Percentiles rank a stretch among this genome's conserved stretches.
These are phyloP conservation scores for Diabrotica virgifera DNA, from an alignment of 1,140 invertebrate species.

Conservation along the genomic window DNA sequence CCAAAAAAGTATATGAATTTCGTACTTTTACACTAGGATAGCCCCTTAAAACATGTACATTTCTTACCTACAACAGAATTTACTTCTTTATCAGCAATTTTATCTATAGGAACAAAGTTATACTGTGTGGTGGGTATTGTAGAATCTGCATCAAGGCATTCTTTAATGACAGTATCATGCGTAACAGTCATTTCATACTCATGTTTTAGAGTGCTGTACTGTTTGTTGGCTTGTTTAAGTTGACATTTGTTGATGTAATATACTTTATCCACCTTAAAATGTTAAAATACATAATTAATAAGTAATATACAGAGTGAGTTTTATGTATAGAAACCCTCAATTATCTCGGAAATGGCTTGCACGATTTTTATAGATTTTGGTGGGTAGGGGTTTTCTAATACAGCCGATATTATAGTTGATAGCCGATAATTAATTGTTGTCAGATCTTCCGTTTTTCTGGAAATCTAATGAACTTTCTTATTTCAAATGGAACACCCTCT, in stretches of 20 bases:
- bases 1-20: no score
- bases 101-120: slow-evolving; percentile 75
- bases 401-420: no score
- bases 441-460: no score
- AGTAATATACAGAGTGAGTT: no score
- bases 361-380: no score
- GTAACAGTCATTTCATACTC: slow-evolving; percentile 95
- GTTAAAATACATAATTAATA: slow-evolving; percentile 3
- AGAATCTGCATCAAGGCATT: slow-evolving; percentile 62
- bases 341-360: no score
- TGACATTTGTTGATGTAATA: slow-evolving; percentile 82
- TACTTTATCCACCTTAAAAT: slow-evolving; percentile 71
- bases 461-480: no score
- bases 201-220: slow-evolving; percentile 80
- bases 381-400: no score
- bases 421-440: no score
- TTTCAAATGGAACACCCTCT: no score
- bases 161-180: slow-evolving; percentile 73
- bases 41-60: slow-evolving; percentile 25
- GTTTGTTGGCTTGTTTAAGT: slow-evolving; percentile 90
- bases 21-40: no score
- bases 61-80: slow-evolving; percentile 70
- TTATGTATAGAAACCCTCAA: no score
- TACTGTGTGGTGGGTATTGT: slow-evolving; percentile 78
- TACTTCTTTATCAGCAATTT: slow-evolving; percentile 66